Percentiles rank a stretch among this genome's conserved stretches.
Conservation (phyloP, 2,113 vertebrate species). For the Meriones unguiculatus region DNA sequence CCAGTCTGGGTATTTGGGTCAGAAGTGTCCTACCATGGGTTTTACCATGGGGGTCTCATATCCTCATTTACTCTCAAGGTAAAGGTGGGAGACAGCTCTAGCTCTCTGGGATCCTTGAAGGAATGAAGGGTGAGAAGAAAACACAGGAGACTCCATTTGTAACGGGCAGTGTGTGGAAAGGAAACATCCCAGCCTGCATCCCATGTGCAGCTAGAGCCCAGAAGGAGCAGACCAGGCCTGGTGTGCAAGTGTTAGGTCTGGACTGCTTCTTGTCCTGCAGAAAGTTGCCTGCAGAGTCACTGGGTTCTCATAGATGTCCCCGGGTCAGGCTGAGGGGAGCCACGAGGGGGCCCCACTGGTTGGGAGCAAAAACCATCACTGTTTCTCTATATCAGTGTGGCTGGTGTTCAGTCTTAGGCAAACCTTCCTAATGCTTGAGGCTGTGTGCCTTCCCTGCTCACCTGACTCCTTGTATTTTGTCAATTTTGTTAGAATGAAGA, state of each 20-base stretch:
- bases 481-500: neutral
- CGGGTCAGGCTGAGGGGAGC: neutral
- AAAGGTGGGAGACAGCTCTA: neutral
- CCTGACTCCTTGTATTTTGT: neutral
- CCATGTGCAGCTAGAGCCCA: neutral
- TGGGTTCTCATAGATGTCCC: neutral
- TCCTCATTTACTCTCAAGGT: neutral
- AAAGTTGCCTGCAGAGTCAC: neutral
- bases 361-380: conserved; percentile 32
- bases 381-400: neutral
- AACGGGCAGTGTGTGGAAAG: neutral
- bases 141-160: neutral
- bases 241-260: neutral
- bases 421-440: neutral
- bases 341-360: neutral
- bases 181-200: neutral
- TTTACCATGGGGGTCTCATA: neutral
- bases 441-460: neutral
- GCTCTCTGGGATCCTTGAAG: neutral
- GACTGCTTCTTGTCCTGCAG: neutral
- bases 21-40: neutral
- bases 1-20: neutral
- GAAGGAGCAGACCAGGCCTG: neutral
- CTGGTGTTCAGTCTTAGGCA: neutral
- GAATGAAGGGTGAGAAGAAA: neutral